A percentile compares a stretch with the other conserved stretches of the same genome.
Conservation (phyloP, 2,888 invertebrate genomes). For the Serrognathus titanus region DNA sequence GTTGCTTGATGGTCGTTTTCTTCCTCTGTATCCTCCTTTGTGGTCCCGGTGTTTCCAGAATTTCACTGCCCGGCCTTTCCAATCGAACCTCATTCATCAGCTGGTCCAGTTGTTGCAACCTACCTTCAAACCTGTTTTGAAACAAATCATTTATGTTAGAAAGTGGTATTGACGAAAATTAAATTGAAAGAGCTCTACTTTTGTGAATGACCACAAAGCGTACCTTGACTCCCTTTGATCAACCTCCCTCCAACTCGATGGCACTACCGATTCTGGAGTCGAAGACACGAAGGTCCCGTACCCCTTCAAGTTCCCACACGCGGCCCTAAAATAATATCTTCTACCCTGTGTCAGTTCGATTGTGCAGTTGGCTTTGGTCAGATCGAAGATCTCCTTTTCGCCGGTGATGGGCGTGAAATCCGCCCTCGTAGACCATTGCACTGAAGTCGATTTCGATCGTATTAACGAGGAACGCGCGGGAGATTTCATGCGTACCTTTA, state of each 20-base stretch:
- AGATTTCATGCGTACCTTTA: constrained; percentile 61
- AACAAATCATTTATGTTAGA: too few relatives aligned
- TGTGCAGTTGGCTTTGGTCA: constrained; percentile 59
- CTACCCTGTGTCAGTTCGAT: constrained; percentile 79
- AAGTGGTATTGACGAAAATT: neutral
- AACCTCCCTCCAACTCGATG: constrained; percentile 92
- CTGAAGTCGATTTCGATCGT: constrained; percentile 49
- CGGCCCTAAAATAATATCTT: constrained; percentile 84
- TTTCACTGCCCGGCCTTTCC: constrained; percentile 57
- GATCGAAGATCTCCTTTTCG: constrained; percentile 70
- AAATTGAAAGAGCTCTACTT: too few relatives aligned
- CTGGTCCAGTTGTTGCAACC: constrained; percentile 68
- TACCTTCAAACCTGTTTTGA: constrained; percentile 59
- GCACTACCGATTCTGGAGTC: constrained; percentile 80
- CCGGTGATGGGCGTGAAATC: constrained; percentile 82
- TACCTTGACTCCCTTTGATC: constrained; percentile 63
- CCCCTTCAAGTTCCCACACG: constrained; percentile 91
- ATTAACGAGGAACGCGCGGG: neutral
- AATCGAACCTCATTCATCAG: constrained; percentile 70
- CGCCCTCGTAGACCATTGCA: constrained; percentile 89
- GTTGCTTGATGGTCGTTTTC: constrained; percentile 85
- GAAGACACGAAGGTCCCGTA: constrained; percentile 77
- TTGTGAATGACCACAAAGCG: neutral
- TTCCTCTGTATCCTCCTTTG: constrained; percentile 76
- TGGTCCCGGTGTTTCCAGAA: constrained; percentile 62